Evolutionary conservation across 2,888 invertebrate species (phyloP).

Genomic region (Amiota communis): DNA sequence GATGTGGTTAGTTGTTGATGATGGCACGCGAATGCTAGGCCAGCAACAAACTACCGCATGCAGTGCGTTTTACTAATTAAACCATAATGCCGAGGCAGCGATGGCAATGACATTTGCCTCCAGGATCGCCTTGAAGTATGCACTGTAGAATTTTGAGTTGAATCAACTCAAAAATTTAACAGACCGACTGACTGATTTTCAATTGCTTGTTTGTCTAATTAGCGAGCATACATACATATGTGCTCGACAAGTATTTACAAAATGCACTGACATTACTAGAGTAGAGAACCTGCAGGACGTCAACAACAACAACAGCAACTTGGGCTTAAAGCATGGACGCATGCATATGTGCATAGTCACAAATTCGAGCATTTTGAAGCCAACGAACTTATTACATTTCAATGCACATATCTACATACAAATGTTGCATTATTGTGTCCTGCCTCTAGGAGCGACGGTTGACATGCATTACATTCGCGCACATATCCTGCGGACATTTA

Average conservation of each 20-base stretch:
- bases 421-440: not conserved
- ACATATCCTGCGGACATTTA: conserved; percentile 13
- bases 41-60: not conserved
- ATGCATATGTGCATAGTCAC: not conserved
- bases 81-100: not conserved
- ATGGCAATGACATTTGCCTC: too few species aligned
- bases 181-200: not conserved
- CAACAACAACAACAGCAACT: not conserved
- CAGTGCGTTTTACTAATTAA: conserved; percentile 5
- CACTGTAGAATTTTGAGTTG: not conserved
- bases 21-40: not conserved
- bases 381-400: too few species aligned
- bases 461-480: not conserved
- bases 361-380: not conserved
- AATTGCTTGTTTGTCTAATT: conserved; percentile 25
- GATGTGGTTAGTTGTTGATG: not conserved
- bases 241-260: not conserved
- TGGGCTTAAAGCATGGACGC: too few species aligned
- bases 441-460: not conserved
- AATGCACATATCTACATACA: too few species aligned
- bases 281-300: not conserved
- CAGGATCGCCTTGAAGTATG: conserved; percentile 15
- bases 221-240: not conserved
- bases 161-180: not conserved
- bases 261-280: too few species aligned